These are phyloP conservation scores for Drosophila lini DNA, from an alignment of 1,140 invertebrate species.

Conservation along the genomic window DNA sequence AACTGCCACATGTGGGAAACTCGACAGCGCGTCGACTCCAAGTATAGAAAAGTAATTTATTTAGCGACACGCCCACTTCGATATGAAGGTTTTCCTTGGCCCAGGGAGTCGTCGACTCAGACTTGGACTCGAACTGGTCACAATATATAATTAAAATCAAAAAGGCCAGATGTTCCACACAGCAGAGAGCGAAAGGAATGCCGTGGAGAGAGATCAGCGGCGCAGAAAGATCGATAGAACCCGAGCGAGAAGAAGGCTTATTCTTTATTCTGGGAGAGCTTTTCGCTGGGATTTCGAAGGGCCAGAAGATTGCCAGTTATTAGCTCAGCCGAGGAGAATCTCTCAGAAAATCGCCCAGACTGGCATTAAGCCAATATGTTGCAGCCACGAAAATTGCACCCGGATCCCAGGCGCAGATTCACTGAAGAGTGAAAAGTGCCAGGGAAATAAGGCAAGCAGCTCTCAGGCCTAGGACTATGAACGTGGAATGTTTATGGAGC, in stretches of 20 bases:
- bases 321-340: slow-evolving; percentile 30
- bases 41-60: slow-evolving; percentile 83
- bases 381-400: slow-evolving; percentile 64
- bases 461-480: slow-evolving; percentile 21
- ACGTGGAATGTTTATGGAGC: slow-evolving; percentile 52
- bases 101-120: slow-evolving; percentile 14
- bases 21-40: slow-evolving; percentile 44
- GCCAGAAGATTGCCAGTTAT: slow-evolving; percentile 70
- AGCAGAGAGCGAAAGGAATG: slow-evolving; percentile 54
- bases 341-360: slow-evolving; percentile 13
- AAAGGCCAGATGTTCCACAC: slow-evolving; percentile 72
- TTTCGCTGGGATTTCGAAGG: slow-evolving; percentile 41
- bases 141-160: slow-evolving; percentile 83
- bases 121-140: slow-evolving; percentile 62
- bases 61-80: slow-evolving; percentile 77
- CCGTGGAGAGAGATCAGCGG: slow-evolving; percentile 34
- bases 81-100: slow-evolving; percentile 74
- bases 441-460: slow-evolving; percentile 15
- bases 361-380: slow-evolving; percentile 71
- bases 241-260: slow-evolving; percentile 5
- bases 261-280: slow-evolving; percentile 16
- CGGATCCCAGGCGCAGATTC: slow-evolving; percentile 16
- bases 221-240: slow-evolving; percentile 50
- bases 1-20: slow-evolving; percentile 49
- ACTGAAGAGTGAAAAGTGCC: slow-evolving; percentile 19